Percentiles rank a stretch among this genome's conserved stretches.
phyloP scores from a whole-genome alignment of 2,113 vertebrate genomes.

The Gavia stellata region DNA sequence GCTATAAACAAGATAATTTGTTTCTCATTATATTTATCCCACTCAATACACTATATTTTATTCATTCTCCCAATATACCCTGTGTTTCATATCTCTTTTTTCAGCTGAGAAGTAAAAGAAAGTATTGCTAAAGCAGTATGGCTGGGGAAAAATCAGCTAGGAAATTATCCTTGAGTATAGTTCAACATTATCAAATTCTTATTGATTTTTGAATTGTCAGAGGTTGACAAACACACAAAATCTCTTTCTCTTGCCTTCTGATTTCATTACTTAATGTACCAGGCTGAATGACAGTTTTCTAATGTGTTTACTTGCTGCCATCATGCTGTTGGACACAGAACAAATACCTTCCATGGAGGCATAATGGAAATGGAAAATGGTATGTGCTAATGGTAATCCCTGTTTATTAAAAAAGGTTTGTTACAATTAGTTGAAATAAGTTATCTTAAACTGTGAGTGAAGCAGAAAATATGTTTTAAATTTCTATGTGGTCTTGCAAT shows the following conservation, averaged over 20 bases:
- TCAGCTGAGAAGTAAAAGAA: not conserved
- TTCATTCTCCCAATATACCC: not conserved
- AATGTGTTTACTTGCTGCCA: not conserved
- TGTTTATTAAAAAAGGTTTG: not conserved
- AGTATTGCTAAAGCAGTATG: not conserved
- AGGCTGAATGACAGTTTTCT: not conserved
- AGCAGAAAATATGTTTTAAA: not conserved
- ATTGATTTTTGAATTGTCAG: slow-evolving; percentile 30
- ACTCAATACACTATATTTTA: not conserved
- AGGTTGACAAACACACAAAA: not conserved
- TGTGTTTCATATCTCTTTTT: not conserved
- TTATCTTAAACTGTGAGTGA: not conserved
- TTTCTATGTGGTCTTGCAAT: not conserved
- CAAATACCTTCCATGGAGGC: not conserved
- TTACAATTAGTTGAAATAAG: not conserved
- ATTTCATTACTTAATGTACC: slow-evolving; percentile 2
- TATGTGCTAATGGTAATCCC: not conserved
- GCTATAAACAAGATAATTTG: not conserved
- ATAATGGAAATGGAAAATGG: not conserved
- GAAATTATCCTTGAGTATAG: not conserved
- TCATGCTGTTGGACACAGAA: not conserved
- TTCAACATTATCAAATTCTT: not conserved
- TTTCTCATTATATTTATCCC: not conserved
- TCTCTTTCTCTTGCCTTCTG: not conserved
- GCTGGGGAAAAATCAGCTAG: not conserved